Evolutionary conservation across 2,797 vertebrate species (phyloP).

Genomic region (Phyllotis vaccarum): DNA sequence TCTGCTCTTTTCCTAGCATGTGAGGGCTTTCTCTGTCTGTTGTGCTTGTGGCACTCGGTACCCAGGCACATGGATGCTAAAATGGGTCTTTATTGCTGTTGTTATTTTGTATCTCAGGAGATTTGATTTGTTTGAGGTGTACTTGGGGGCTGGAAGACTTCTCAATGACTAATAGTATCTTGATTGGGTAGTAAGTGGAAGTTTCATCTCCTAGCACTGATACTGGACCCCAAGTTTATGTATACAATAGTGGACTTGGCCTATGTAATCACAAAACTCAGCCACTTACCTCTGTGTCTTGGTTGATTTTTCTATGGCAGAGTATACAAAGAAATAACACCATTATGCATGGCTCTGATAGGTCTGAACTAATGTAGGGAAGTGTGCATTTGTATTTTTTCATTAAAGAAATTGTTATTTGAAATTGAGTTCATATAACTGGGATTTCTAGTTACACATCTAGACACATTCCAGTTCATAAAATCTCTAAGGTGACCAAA

Average conservation of each 20-base stretch:
- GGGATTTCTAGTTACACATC: neutral
- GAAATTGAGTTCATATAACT: neutral
- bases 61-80: neutral
- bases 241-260: neutral
- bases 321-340: neutral
- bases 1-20: neutral
- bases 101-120: neutral
- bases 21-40: too few species aligned
- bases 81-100: neutral
- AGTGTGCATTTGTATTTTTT: too few species aligned
- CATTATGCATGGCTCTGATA: neutral
- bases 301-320: neutral
- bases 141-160: neutral
- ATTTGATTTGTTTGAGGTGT: neutral
- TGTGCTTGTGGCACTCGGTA: neutral
- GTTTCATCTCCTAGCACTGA: neutral
- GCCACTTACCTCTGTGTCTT: neutral
- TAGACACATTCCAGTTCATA: neutral
- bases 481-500: neutral
- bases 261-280: neutral
- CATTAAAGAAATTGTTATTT: too few species aligned
- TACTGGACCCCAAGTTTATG: neutral
- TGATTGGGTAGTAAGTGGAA: neutral
- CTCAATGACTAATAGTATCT: neutral
- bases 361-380: too few species aligned